Evolutionary conservation across 2,888 invertebrate species (phyloP).

Genomic region (Drosophila phalerata): DNA sequence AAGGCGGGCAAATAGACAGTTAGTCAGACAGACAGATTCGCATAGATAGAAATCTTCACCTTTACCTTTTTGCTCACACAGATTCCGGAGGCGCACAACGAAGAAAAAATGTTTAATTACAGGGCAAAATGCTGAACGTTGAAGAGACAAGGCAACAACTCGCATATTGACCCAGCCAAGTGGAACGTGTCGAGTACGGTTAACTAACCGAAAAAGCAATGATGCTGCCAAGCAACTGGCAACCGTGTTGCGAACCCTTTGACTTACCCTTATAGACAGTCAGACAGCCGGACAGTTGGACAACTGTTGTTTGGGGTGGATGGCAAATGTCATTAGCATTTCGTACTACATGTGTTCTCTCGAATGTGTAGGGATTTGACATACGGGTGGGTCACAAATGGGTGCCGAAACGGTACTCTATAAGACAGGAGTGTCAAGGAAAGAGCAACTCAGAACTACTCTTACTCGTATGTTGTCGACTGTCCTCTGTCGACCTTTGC

Average conservation of each 20-base stretch:
- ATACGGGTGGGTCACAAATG: slow-evolving; percentile 47
- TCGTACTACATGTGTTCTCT: slow-evolving; percentile 50
- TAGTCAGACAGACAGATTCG: slow-evolving; percentile 5
- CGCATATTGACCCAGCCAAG: slow-evolving; percentile 70
- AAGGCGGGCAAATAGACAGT: slow-evolving; percentile 13
- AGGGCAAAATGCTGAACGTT: slow-evolving; percentile 39
- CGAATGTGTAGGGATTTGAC: slow-evolving; percentile 32
- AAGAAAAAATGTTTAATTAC: slow-evolving; percentile 74
- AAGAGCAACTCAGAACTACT: slow-evolving; percentile 1
- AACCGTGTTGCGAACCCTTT: slow-evolving; percentile 66
- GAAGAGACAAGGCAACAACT: slow-evolving; percentile 42
- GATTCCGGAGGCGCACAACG: slow-evolving; percentile 29
- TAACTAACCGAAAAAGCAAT: slow-evolving; percentile 75
- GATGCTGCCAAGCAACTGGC: slow-evolving; percentile 30
- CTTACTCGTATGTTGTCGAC: slow-evolving; percentile 22
- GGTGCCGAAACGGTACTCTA: slow-evolving; percentile 24
- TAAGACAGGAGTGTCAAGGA: neutral
- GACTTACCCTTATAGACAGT: slow-evolving; percentile 48
- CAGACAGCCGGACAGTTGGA: slow-evolving; percentile 19
- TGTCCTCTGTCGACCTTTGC: slow-evolving; percentile 49
- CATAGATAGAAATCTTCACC: slow-evolving; percentile 55
- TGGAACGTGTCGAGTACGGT: slow-evolving; percentile 76
- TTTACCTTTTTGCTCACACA: slow-evolving; percentile 38
- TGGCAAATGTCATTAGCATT: slow-evolving; percentile 75
- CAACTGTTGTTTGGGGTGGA: slow-evolving; percentile 7